Evolutionary conservation across 2,888 invertebrate genomes (phyloP).

Genomic region (Cheiracanthium punctorium): DNA sequence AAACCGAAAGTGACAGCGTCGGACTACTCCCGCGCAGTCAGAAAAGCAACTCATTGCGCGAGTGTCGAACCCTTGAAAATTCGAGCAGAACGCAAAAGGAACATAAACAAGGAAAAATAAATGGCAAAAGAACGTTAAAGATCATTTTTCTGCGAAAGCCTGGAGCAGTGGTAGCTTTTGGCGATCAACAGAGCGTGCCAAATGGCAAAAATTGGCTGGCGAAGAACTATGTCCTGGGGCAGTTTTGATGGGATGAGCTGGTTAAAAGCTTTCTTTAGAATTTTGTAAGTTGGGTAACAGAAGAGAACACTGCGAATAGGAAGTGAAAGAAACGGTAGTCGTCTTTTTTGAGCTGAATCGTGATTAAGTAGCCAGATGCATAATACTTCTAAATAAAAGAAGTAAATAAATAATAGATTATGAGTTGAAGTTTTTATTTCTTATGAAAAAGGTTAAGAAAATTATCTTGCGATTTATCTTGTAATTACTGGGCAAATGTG

Average conservation of each 20-base stretch:
- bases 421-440: no score
- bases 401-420: no score
- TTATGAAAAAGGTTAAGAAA: no score
- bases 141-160: not conserved
- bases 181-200: not conserved
- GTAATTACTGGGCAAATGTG: no score
- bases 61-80: slow-evolving; percentile 1
- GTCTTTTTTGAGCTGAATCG: no score
- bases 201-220: not conserved
- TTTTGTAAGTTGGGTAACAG: not conserved
- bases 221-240: not conserved
- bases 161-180: not conserved
- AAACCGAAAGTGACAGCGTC: no score
- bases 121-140: not conserved
- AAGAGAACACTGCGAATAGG: no score
- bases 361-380: no score
- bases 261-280: not conserved
- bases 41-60: not conserved
- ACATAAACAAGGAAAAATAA: not conserved
- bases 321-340: no score
- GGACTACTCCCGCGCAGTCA: no score
- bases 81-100: not conserved
- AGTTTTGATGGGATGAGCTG: not conserved
- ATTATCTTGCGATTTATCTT: no score
- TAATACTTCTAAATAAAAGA: no score